A percentile compares a stretch with the other conserved stretches of the same genome.
These are phyloP conservation scores for Ageneiosus marmoratus DNA, from an alignment of 2,113 vertebrate species.

Conservation along the genomic window DNA sequence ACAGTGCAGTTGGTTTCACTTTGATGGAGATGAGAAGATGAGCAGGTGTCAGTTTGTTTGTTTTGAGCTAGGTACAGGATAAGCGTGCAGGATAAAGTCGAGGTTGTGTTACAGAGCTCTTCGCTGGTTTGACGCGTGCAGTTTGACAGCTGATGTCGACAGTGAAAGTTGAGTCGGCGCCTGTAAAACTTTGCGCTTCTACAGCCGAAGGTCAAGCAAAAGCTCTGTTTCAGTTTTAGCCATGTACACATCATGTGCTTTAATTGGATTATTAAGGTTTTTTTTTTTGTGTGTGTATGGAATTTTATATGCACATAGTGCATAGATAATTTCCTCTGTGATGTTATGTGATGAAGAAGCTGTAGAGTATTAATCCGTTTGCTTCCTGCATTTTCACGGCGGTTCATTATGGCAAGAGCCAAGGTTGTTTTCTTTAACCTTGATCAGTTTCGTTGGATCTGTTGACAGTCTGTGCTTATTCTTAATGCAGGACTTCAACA, in stretches of 20 bases:
- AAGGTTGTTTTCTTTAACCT: constrained; percentile 88
- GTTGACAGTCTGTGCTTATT: constrained; percentile 7
- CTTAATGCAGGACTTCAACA: constrained; percentile 47
- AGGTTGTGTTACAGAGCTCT: background rate
- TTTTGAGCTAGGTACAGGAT: background rate
- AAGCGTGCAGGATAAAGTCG: constrained; percentile 10
- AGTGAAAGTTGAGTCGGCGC: background rate
- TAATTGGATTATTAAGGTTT: constrained; percentile 2
- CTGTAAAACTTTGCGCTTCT: background rate
- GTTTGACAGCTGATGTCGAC: background rate
- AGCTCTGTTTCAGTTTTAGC: constrained; percentile 8
- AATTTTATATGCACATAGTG: constrained; percentile 78
- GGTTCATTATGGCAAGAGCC: constrained; percentile 58
- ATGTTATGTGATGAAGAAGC: constrained; percentile 46
- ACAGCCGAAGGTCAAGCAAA: background rate
- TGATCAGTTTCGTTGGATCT: constrained; percentile 65
- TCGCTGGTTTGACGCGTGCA: background rate
- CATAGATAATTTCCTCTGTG: constrained; percentile 81
- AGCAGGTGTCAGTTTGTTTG: background rate
- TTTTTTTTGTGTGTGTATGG: background rate
- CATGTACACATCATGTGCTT: constrained; percentile 14
- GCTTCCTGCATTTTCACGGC: constrained; percentile 23
- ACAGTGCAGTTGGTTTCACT: background rate
- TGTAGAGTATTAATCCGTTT: constrained; percentile 28
- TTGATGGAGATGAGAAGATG: background rate